Percentiles rank a stretch among this genome's conserved stretches.
Conservation (phyloP, 2,113 vertebrate species). For the Penelope pileata region DNA sequence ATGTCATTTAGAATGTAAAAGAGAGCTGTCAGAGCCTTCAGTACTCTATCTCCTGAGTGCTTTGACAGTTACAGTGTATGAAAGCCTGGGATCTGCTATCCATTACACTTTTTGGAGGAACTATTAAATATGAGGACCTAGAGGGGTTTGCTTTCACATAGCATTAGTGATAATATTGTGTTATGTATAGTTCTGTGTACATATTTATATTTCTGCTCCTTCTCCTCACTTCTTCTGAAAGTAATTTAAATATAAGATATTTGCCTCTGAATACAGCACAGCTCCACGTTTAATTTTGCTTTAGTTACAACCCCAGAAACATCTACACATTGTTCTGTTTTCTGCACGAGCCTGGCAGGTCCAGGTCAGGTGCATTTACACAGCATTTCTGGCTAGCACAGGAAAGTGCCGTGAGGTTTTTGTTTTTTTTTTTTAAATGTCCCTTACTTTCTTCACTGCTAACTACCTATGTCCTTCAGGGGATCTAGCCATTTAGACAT, state of each 20-base stretch:
- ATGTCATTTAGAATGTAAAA: slow-evolving; percentile 57
- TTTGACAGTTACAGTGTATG: slow-evolving; percentile 22
- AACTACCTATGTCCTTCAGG: slow-evolving; percentile 81
- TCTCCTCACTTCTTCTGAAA: background rate
- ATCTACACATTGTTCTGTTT: background rate
- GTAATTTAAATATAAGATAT: background rate
- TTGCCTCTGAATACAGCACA: background rate
- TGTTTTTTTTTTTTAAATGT: slow-evolving; percentile 26
- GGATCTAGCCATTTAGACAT: slow-evolving; percentile 71
- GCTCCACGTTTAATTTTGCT: background rate
- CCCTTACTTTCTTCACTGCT: slow-evolving; percentile 75
- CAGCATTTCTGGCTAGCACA: background rate
- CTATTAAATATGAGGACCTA: background rate
- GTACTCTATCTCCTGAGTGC: slow-evolving; percentile 27
- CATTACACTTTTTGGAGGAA: slow-evolving; percentile 34
- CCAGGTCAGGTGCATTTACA: background rate
- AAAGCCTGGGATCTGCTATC: slow-evolving; percentile 35
- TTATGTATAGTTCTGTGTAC: background rate
- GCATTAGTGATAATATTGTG: slow-evolving; percentile 12
- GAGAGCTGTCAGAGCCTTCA: slow-evolving; percentile 16
- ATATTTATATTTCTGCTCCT: background rate
- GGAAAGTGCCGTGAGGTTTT: background rate
- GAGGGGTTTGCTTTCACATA: slow-evolving; percentile 63
- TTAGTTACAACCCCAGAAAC: background rate
- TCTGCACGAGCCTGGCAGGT: background rate